Percentiles rank a stretch among this genome's conserved stretches.
Conservation (phyloP, 2,113 vertebrate species). For the Todiramphus saurophagus region DNA sequence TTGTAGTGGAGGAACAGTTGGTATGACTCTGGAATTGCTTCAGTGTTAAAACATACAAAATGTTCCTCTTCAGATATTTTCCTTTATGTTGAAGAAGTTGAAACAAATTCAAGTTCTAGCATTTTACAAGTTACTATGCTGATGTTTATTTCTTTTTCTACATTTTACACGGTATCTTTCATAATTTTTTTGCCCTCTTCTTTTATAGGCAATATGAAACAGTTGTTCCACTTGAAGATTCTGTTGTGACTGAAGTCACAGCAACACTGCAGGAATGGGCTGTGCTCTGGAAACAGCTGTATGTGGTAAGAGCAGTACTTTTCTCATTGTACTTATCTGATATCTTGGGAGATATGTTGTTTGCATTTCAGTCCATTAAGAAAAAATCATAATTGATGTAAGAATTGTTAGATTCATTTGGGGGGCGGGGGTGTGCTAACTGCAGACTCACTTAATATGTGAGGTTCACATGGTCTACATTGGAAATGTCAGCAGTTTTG, state of each 20-base stretch:
- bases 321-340: neutral
- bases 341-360: neutral
- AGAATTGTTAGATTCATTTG: neutral
- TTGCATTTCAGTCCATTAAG: neutral
- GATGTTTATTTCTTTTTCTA: neutral
- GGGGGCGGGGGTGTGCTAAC: neutral
- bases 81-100: neutral
- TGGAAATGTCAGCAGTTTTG: neutral
- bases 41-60: neutral
- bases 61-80: neutral
- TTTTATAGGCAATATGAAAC: conserved; percentile 89
- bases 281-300: conserved; percentile 94
- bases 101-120: neutral
- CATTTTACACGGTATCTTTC: neutral
- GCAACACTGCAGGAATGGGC: conserved; percentile 95
- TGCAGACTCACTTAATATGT: neutral
- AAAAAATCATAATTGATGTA: neutral
- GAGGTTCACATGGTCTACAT: fast-evolving
- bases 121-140: neutral
- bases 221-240: conserved; percentile 90
- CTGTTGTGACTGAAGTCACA: conserved; percentile 91
- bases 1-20: neutral
- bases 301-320: conserved; percentile 85
- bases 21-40: neutral
- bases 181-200: neutral